Evolutionary conservation across 2,113 vertebrate species (phyloP).

Genomic region (Trogon melanurus): DNA sequence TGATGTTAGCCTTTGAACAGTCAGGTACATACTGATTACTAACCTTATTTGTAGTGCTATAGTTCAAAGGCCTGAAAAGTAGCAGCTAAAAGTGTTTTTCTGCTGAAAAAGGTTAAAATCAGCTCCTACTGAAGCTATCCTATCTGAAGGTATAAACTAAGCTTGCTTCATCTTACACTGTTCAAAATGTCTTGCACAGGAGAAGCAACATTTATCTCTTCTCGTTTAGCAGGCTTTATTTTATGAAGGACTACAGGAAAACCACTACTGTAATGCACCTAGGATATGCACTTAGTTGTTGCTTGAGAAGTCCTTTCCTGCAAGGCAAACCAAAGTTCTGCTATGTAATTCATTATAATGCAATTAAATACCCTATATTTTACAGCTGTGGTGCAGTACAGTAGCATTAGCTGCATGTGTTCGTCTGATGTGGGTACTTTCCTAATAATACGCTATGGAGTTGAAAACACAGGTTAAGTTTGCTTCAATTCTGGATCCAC

Average conservation of each 20-base stretch:
- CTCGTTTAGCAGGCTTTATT: background rate
- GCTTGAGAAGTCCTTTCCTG: background rate
- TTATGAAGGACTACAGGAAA: background rate
- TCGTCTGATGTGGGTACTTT: background rate
- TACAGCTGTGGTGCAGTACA: background rate
- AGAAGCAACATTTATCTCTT: background rate
- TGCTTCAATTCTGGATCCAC: background rate
- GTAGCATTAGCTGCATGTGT: background rate
- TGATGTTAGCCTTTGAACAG: background rate
- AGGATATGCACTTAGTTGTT: background rate
- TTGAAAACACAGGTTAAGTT: background rate
- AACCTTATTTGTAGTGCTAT: background rate
- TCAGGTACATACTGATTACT: background rate
- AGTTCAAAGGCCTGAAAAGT: background rate
- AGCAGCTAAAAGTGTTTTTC: background rate
- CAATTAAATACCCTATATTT: background rate
- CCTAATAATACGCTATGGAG: background rate
- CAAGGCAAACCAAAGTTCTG: background rate
- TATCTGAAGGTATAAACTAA: background rate
- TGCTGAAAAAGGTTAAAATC: background rate
- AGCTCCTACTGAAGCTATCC: background rate
- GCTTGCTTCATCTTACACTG: background rate
- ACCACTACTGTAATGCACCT: background rate
- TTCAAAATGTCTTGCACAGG: background rate
- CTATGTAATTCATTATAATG: background rate